A percentile compares a stretch with the other conserved stretches of the same genome.
These are phyloP conservation scores for Columbina picui DNA, from an alignment of 2,113 vertebrate species.

Conservation along the genomic window DNA sequence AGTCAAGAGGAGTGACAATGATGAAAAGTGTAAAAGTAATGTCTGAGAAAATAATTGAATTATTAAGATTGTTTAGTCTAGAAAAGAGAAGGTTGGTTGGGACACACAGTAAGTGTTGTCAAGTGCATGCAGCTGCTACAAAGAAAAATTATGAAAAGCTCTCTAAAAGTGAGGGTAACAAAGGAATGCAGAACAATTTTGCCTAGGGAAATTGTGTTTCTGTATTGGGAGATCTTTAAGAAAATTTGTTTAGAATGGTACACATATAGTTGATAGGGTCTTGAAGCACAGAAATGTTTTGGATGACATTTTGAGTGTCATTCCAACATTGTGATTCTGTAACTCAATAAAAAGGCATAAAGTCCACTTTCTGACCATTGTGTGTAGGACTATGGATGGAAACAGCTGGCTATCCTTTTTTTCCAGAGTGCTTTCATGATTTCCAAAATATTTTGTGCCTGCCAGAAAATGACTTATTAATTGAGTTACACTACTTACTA, in stretches of 20 bases:
- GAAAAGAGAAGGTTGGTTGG: not conserved
- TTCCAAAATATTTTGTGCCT: not conserved
- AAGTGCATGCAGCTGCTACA: slow-evolving; percentile 1
- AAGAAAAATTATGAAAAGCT: not conserved
- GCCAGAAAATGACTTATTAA: not conserved
- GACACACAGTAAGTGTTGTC: not conserved
- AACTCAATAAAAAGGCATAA: not conserved
- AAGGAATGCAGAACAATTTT: not conserved
- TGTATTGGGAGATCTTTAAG: not conserved
- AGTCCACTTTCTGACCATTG: not conserved
- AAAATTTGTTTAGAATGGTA: not conserved
- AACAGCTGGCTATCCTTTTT: not conserved
- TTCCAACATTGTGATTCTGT: not conserved
- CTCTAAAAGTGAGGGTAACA: not conserved
- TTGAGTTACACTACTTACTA: not conserved
- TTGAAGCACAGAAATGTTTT: not conserved
- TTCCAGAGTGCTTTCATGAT: not conserved
- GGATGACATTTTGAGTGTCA: not conserved
- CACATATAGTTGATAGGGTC: not conserved
- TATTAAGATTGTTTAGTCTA: slow-evolving; percentile 5
- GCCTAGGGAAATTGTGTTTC: not conserved
- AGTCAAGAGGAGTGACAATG: not conserved
- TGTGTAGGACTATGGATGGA: not conserved
- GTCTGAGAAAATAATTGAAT: not conserved
- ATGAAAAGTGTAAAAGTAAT: not conserved